Conservation (phyloP, 2,797 vertebrate genomes). For the Lacerta agilis region DNA sequence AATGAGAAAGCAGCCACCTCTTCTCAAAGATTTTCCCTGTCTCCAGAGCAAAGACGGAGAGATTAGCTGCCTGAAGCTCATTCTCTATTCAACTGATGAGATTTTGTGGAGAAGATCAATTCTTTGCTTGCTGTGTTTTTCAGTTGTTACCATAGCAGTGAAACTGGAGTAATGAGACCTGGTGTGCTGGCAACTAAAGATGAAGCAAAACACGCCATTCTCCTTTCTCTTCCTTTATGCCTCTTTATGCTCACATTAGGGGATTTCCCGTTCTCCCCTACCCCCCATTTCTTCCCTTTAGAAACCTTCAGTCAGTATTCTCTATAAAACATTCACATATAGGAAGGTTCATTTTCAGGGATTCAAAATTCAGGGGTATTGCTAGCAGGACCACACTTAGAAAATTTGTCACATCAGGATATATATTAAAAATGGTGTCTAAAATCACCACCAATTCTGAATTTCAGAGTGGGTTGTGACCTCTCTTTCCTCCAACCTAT, state of each 20-base stretch:
- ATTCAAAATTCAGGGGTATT: conserved; percentile 11
- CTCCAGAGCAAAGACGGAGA: neutral
- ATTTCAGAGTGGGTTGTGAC: neutral
- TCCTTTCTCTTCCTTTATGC: neutral
- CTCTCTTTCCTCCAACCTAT: neutral
- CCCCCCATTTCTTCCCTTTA: neutral
- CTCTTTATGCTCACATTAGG: neutral
- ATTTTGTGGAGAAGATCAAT: neutral
- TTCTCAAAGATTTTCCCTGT: neutral
- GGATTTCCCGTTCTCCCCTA: neutral
- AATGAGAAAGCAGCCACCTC: neutral
- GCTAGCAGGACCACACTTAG: neutral
- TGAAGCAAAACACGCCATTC: neutral
- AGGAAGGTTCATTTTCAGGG: neutral
- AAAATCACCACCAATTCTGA: neutral
- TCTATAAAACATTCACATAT: conserved; percentile 29
- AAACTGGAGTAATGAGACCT: conserved; percentile 7
- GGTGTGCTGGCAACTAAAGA: neutral
- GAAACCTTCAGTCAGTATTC: conserved; percentile 14
- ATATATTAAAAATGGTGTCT: neutral
- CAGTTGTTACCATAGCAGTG: neutral
- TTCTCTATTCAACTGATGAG: neutral
- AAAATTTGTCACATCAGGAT: neutral
- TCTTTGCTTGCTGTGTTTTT: conserved; percentile 20
- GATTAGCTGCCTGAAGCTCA: conserved; percentile 8